Percentiles rank a stretch among this genome's conserved stretches.
Evolutionary conservation across 2,797 vertebrate genomes (phyloP).

Genomic region (Sylvia borin): DNA sequence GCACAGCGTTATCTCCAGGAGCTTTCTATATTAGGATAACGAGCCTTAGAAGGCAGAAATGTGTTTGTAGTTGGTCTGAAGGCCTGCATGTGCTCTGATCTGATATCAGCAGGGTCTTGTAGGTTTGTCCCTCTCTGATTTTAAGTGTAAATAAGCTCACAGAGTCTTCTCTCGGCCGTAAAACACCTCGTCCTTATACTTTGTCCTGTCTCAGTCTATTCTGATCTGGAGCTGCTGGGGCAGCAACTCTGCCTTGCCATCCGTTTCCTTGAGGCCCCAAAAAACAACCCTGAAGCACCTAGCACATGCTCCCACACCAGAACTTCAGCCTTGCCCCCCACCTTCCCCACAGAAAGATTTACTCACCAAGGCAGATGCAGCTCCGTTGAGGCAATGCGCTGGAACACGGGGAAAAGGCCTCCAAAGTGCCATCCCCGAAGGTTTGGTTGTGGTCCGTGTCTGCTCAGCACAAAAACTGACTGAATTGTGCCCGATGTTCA

Average conservation of each 20-base stretch:
- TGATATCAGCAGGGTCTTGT: not conserved
- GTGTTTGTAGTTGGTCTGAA: not conserved
- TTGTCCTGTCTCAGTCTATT: not conserved
- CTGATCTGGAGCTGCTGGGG: not conserved
- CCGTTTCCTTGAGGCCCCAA: not conserved
- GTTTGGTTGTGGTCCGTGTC: fast-evolving
- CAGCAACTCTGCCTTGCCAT: not conserved
- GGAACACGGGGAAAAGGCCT: fast-evolving
- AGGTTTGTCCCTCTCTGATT: not conserved
- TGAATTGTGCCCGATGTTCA: not conserved
- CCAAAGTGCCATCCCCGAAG: fast-evolving
- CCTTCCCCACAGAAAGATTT: no score
- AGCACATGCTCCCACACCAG: fast-evolving
- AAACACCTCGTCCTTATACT: not conserved
- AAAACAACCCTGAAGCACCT: not conserved
- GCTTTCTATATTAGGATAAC: conserved; percentile 28
- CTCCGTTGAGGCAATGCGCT: not conserved
- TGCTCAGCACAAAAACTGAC: not conserved
- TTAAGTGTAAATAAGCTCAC: not conserved
- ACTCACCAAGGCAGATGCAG: not conserved
- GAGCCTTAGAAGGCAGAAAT: conserved; percentile 18
- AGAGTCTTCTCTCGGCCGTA: not conserved
- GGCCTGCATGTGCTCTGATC: not conserved
- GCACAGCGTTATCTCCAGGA: conserved; percentile 16
- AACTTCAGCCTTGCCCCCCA: not conserved